Evolutionary conservation across 2,797 vertebrate species (phyloP), one percentile per base, ranked within the genome.

Genomic region (Pseudocheirus occidentalis): DNA sequence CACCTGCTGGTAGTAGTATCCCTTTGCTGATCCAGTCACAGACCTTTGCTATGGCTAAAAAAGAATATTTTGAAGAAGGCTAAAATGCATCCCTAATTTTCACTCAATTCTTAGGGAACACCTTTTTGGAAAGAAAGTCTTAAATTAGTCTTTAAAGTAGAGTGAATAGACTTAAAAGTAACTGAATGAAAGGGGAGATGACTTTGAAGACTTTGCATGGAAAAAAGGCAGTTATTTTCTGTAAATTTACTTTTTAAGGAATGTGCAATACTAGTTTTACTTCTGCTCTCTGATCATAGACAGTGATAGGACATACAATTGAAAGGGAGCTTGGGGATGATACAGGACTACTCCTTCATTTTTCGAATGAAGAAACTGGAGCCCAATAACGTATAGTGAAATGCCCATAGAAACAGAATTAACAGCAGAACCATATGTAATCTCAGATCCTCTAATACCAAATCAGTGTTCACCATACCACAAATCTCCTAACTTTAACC

Each of bases 231-330:
- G 21, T 90, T 59, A 40, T 62, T 91, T 92, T 94, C 40, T n/a
- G n/a, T 59, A 58, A 28, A 92, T 0, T 89, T 73, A 73, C 52
- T 56, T 95, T 14, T 93, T 31, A 62, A 56, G 92, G 81, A 95
- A 66, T n/a, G 14, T n/a, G 3, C 7, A 96, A 14, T 29, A 16
- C 6, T 57, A 55, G 81, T 0, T 54, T 96, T 66, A 66, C 4
- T 34, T 34, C 24, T 93, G 16, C 21, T 27, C 55, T 66, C 62
- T 66, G 62, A 18, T n/a, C 34, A 66, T 58, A 28, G 7, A 28
- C 27, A 58, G 4, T 66, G 13, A 62, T n/a, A 66, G 34, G 62
- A 16, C 4, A n/a, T n/a, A 66, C 4, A 18, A n/a, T 4, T n/a
- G 4, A 66, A 66, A 66, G 34, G 62, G 13, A 66, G 34, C 62